Percentiles rank a stretch among this genome's conserved stretches.
phyloP scores from a whole-genome alignment of 1,140 invertebrate genomes.

The Papilio polytes region DNA sequence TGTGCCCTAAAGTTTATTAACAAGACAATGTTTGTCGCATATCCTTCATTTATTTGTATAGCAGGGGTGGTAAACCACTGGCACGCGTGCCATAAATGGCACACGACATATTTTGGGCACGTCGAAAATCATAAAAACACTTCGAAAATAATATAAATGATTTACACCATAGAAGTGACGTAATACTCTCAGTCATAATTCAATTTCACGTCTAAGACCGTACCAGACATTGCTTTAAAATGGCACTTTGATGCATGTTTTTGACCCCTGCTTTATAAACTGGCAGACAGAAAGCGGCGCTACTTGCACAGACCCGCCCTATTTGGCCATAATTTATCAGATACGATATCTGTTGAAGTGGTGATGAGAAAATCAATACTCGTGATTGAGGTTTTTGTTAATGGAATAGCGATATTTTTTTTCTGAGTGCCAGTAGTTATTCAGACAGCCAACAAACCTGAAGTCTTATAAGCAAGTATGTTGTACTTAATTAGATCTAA shows the following conservation, averaged over 20 bases:
- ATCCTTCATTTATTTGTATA: too few relatives aligned
- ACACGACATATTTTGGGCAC: too few relatives aligned
- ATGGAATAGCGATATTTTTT: background rate
- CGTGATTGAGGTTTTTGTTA: constrained; percentile 3
- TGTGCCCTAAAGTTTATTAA: too few relatives aligned
- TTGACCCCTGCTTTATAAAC: too few relatives aligned
- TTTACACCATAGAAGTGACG: too few relatives aligned
- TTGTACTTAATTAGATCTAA: background rate
- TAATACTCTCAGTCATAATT: too few relatives aligned
- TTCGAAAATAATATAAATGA: too few relatives aligned
- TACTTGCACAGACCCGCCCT: background rate
- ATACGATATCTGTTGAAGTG: constrained; percentile 14
- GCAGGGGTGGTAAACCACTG: too few relatives aligned
- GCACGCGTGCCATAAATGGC: too few relatives aligned
- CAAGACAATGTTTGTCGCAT: too few relatives aligned
- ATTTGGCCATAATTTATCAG: background rate
- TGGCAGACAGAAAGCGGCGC: background rate
- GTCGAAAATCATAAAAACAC: too few relatives aligned
- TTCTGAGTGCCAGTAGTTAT: background rate
- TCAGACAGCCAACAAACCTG: background rate
- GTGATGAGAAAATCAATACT: constrained; percentile 8
- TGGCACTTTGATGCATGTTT: too few relatives aligned
- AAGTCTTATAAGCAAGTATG: background rate
- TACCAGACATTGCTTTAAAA: background rate
- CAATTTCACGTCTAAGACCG: background rate